phyloP scores from a whole-genome alignment of 1,140 invertebrate species.

The Drosophila ananassae region DNA sequence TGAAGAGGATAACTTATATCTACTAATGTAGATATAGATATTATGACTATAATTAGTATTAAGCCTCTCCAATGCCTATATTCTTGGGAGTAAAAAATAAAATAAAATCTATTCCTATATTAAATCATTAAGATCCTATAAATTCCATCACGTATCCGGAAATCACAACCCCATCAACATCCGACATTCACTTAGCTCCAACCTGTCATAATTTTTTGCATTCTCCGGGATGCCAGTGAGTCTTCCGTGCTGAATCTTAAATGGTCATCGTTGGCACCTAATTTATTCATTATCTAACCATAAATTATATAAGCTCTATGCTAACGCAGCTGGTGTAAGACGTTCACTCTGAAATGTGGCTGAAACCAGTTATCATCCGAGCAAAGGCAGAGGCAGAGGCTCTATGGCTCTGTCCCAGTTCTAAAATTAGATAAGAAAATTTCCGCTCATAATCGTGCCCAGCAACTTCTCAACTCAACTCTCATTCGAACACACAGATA shows the following conservation, averaged over 20 bases:
- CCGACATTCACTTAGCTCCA: slow-evolving; percentile 2
- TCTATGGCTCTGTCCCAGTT: slow-evolving; percentile 38
- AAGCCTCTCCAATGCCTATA: neutral
- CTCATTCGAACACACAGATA: slow-evolving; percentile 1
- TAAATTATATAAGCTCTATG: slow-evolving; percentile 43
- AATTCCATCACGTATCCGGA: slow-evolving; percentile 1
- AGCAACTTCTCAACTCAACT: slow-evolving; percentile 15
- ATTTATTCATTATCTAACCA: slow-evolving; percentile 47
- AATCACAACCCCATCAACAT: slow-evolving; percentile 2
- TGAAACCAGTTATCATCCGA: slow-evolving; percentile 41
- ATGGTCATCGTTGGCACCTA: slow-evolving; percentile 28
- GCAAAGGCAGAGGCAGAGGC: slow-evolving; percentile 8
- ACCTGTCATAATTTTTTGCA: slow-evolving; percentile 18
- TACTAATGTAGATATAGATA: too few species aligned
- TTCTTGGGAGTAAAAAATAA: neutral
- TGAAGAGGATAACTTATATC: neutral
- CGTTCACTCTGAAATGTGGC: slow-evolving; percentile 10
- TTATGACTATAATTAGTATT: too few species aligned
- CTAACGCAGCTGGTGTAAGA: slow-evolving; percentile 39
- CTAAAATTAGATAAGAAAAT: slow-evolving; percentile 50
- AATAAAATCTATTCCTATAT: too few species aligned
- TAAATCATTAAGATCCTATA: too few species aligned
- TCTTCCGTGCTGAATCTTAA: slow-evolving; percentile 15
- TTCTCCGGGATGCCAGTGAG: neutral
- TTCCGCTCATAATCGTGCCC: slow-evolving; percentile 24